Evolutionary conservation across 2,797 vertebrate genomes (phyloP).

Genomic region (Channa striata): DNA sequence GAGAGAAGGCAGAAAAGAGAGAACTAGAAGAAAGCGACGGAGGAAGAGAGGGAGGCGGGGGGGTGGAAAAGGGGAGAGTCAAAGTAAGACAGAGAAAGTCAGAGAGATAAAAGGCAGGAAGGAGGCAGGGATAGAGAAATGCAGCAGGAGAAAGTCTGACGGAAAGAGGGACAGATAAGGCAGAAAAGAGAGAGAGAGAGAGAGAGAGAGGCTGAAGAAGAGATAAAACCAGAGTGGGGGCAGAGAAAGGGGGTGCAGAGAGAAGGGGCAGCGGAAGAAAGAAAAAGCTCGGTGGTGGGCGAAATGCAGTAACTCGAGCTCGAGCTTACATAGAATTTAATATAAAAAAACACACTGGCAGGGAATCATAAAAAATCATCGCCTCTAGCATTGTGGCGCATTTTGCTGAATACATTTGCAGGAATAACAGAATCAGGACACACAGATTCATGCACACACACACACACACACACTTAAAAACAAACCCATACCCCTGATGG

Average conservation of each 20-base stretch:
- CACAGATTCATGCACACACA: constrained; percentile 39
- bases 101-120: constrained; percentile 37
- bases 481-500: constrained; percentile 43
- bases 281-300: constrained; percentile 64
- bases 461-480: constrained; percentile 28
- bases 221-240: constrained; percentile 59
- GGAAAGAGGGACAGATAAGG: constrained; percentile 48
- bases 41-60: not conserved
- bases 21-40: not conserved
- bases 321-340: constrained; percentile 71
- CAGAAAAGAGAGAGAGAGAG: constrained; percentile 21
- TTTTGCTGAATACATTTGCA: constrained; percentile 73
- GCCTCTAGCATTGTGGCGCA: constrained; percentile 63
- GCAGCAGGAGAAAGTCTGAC: constrained; percentile 31
- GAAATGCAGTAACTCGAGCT: constrained; percentile 69
- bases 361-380: constrained; percentile 67
- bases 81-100: constrained; percentile 26
- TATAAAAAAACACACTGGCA: constrained; percentile 64
- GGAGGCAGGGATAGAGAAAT: constrained; percentile 48
- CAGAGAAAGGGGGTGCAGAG: constrained; percentile 23
- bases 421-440: constrained; percentile 57
- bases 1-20: constrained; percentile 10
- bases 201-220: constrained; percentile 32
- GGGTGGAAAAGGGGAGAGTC: constrained; percentile 5
- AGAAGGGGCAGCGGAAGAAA: constrained; percentile 56